Conservation (phyloP, 2,797 vertebrate genomes). For the Sebastes alutus region DNA sequence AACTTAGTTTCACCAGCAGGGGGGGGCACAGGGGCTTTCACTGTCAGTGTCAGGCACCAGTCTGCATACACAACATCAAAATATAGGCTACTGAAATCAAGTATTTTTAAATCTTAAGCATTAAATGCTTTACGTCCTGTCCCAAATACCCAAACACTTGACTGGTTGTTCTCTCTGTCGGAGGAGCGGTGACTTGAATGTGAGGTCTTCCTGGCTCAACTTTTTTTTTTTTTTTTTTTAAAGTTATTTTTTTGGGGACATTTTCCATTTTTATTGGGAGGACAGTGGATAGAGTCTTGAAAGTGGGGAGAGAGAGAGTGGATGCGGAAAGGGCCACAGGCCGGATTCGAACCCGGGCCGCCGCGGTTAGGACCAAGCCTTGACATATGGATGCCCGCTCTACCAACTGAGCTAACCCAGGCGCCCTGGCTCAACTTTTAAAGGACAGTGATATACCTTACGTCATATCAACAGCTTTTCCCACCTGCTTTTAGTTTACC, state of each 20-base stretch:
- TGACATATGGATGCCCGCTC: no score
- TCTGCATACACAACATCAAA: neutral
- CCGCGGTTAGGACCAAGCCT: no score
- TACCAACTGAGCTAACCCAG: no score
- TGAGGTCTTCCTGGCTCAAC: neutral
- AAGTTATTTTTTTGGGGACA: no score
- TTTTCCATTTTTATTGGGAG: no score
- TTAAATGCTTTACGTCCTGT: neutral
- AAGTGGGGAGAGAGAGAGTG: no score
- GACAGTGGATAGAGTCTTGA: no score
- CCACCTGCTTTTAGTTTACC: slow-evolving; percentile 1
- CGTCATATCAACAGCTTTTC: neutral
- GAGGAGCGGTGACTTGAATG: neutral
- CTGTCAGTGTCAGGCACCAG: neutral
- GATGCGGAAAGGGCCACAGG: no score
- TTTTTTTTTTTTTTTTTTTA: no score
- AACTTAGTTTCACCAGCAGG: slow-evolving; percentile 14
- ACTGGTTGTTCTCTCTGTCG: neutral
- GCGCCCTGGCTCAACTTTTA: neutral
- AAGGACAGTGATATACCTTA: neutral
- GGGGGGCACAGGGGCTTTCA: slow-evolving; percentile 3
- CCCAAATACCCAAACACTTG: neutral
- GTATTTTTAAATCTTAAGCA: neutral
- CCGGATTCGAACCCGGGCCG: no score
- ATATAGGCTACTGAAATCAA: neutral